Percentiles rank a stretch among this genome's conserved stretches.
Conservation (phyloP, 2,797 vertebrate species). For the Anolis apletophallus region DNA sequence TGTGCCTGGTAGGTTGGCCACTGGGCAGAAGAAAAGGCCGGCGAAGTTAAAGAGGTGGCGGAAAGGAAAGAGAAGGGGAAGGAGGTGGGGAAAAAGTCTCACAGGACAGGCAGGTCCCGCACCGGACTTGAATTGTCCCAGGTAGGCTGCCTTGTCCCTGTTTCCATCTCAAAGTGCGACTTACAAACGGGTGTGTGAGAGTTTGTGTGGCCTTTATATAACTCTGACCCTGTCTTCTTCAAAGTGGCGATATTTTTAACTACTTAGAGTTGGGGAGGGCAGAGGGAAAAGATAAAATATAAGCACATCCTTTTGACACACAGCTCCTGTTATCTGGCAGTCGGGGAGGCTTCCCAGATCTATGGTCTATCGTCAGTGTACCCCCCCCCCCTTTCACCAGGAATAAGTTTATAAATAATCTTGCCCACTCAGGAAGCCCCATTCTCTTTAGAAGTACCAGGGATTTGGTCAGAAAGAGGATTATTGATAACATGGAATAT, state of each 20-base stretch:
- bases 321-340: conserved; percentile 55
- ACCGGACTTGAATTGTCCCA: neutral
- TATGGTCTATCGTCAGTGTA: conserved; percentile 44
- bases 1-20: neutral
- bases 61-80: neutral
- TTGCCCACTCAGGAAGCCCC: conserved; percentile 73
- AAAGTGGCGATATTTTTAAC: conserved; percentile 51
- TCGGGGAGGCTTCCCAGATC: conserved; percentile 59
- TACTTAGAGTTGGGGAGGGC: conserved; percentile 43
- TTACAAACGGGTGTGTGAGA: conserved; percentile 45
- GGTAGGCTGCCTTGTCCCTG: neutral
- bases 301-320: conserved; percentile 63
- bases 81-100: neutral
- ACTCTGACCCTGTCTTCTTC: conserved; percentile 56
- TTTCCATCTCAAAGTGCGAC: conserved; percentile 50
- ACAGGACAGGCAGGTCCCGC: too few species aligned
- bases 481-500: conserved; percentile 73
- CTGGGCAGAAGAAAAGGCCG: neutral
- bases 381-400: conserved; percentile 39
- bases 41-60: neutral
- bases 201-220: conserved; percentile 63
- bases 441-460: conserved; percentile 70
- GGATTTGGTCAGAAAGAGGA: conserved; percentile 72
- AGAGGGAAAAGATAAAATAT: conserved; percentile 58
- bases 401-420: conserved; percentile 77